Evolutionary conservation across 2,113 vertebrate genomes (phyloP).

Genomic region (Corythoichthys intestinalis): DNA sequence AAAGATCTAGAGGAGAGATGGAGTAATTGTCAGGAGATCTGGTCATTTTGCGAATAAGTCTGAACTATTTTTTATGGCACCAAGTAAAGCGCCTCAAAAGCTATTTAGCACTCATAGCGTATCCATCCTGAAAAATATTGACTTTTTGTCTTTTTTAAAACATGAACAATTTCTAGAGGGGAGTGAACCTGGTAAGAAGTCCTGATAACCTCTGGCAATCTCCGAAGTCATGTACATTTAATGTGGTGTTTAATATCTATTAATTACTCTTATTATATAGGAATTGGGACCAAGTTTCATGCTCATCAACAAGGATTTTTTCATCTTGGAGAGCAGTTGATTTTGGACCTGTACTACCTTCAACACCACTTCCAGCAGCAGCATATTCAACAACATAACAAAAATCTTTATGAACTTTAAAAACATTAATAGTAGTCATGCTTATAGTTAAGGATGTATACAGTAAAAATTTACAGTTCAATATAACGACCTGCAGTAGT

Average conservation of each 20-base stretch:
- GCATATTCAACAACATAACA: not conserved
- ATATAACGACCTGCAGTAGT: no score
- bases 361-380: not conserved
- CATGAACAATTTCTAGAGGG: not conserved
- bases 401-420: not conserved
- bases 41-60: conserved; percentile 19
- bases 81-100: no score
- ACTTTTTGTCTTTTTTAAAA: not conserved
- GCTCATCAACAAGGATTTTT: not conserved
- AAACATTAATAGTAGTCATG: not conserved
- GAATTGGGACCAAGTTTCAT: not conserved
- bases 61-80: no score
- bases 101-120: no score
- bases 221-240: not conserved
- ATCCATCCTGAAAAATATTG: not conserved
- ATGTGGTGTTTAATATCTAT: not conserved
- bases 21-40: conserved; percentile 39
- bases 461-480: no score
- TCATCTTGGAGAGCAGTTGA: not conserved
- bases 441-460: not conserved
- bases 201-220: not conserved
- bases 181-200: not conserved
- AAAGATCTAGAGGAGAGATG: not conserved
- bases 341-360: not conserved
- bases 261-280: no score